Evolutionary conservation across 1,140 invertebrate species (phyloP), one percentile per base, ranked within the genome.

Genomic region (Stegodyphus dumicola): DNA sequence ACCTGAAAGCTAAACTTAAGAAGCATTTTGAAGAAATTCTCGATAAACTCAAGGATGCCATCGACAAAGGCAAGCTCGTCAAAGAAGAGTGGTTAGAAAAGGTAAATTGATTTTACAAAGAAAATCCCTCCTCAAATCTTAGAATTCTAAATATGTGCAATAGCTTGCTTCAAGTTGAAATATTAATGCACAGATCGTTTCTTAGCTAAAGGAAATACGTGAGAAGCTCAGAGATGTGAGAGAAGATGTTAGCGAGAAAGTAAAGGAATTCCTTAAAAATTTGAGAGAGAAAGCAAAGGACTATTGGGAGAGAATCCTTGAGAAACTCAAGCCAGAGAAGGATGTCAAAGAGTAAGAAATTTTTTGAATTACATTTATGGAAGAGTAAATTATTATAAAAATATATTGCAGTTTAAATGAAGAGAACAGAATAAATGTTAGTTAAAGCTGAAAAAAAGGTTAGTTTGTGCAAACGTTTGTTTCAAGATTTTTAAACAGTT

Each of bases 21-120:
- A 77, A 86, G 17, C 10, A 52, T 7, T 74, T 79, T n/a, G 76
- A 86, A 13, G 33, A 86, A n/a, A 49, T 86, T 10, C 51, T 86
- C 11, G 10, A 64, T 18, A 86, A 86, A n/a, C 7, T 86, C 2
- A 86, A 86, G 60, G 85, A 86, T 11, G 76, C 85, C 7, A 64
- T 81, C 18, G 77, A 81, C 9, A 56, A 70, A 6, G 85, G 85
- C n/a, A 86, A 80, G n/a, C 15, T n/a, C 6, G 75, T 85, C 74
- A 76, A 85, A 15, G 73, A 77, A 17, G 64, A 11, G n/a, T 33
- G 33, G 33, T 33, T 77, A 13, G n/a, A 85, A 18, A 77, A 71
- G 81, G 73, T 85, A 77, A 52, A 53, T 80, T n/a, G 51, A 0
- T 66, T 33, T 1, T 33, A 33, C 33, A 3, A 33, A 33, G 33